Evolutionary conservation across 2,113 vertebrate genomes (phyloP).

Genomic region (Peromyscus maniculatus): DNA sequence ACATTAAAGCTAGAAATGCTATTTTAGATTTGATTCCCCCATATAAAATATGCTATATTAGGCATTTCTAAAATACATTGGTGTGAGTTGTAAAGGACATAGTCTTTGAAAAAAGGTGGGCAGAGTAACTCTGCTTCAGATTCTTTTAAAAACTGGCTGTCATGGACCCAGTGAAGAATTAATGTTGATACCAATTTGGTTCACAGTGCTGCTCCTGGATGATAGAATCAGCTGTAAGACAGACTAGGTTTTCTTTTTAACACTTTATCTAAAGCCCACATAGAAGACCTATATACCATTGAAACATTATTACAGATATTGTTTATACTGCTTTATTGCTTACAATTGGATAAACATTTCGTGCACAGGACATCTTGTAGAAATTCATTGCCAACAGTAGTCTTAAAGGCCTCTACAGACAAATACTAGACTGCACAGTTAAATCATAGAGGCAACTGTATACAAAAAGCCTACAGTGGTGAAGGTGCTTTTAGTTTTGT

Average conservation of each 20-base stretch:
- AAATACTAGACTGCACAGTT: constrained; percentile 28
- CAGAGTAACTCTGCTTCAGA: not conserved
- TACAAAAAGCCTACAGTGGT: not conserved
- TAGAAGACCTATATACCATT: not conserved
- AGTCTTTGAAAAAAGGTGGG: not conserved
- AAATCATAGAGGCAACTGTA: constrained; percentile 44
- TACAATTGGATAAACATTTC: constrained; percentile 15
- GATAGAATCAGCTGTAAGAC: not conserved
- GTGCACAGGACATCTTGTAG: constrained; percentile 5
- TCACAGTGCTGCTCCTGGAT: not conserved
- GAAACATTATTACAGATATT: constrained; percentile 26
- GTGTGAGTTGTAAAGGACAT: constrained; percentile 12
- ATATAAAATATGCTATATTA: not conserved
- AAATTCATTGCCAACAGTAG: constrained; percentile 19
- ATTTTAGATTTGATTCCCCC: constrained; percentile 31
- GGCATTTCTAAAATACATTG: not conserved
- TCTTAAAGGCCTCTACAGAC: not conserved
- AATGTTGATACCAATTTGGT: not conserved
- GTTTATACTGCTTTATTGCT: not conserved
- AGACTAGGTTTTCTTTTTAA: not conserved
- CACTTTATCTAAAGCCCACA: constrained; percentile 28
- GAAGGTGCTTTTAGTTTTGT: constrained; percentile 30
- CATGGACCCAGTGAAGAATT: not conserved
- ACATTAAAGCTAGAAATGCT: constrained; percentile 51
- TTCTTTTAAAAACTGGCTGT: not conserved